phyloP scores from a whole-genome alignment of 2,797 vertebrate species.

The Poeciliopsis turneri region DNA sequence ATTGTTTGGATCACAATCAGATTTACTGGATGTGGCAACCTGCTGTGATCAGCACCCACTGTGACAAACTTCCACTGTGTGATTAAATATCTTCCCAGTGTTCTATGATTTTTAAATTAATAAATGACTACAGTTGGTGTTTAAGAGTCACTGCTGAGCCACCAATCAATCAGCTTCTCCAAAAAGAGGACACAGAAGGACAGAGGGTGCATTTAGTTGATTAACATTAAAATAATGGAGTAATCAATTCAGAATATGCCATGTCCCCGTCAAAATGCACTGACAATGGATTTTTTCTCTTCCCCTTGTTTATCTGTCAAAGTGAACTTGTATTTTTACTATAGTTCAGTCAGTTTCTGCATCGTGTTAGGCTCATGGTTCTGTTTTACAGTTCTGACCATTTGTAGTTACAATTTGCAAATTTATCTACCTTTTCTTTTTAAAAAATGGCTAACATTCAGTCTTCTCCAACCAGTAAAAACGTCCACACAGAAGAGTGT shows the following conservation, averaged over 20 bases:
- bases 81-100: neutral
- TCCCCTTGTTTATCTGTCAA: neutral
- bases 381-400: neutral
- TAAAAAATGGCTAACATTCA: neutral
- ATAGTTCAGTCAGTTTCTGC: neutral
- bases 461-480: neutral
- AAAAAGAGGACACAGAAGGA: neutral
- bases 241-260: neutral
- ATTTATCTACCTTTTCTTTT: neutral
- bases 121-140: neutral
- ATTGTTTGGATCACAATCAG: neutral
- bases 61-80: neutral
- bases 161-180: neutral
- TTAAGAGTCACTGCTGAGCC: neutral
- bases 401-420: neutral
- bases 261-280: neutral
- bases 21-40: neutral
- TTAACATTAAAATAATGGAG: slow-evolving; percentile 1
- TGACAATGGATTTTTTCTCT: neutral
- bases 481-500: neutral
- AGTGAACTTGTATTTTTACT: neutral
- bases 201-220: neutral
- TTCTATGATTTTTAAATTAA: neutral
- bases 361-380: neutral
- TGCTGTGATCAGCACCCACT: neutral